Evolutionary conservation across 2,888 invertebrate genomes (phyloP), one percentile per base, ranked within the genome.

Genomic region (Diaperis boleti): DNA sequence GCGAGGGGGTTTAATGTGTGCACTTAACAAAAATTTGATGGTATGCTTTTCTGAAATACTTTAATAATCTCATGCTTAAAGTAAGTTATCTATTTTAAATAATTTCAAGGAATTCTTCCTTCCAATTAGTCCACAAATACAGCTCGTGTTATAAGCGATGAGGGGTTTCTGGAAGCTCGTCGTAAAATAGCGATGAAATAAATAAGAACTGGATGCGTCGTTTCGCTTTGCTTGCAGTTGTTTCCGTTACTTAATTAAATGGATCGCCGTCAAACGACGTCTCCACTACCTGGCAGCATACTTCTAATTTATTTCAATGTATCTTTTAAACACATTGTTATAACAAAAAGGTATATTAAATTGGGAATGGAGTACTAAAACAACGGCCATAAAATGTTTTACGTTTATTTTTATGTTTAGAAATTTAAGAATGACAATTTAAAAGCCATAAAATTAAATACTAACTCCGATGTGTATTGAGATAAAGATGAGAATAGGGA

Each of bases 351-450:
- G 67, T 66, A 64, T 68, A 71, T 69, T 66, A 66, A 69, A 70
- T 62, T 64, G 62, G 61, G 62, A 68, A 69, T 64, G 64, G 65
- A 60, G 61, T 65, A 68, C 65, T 72, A 68, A 69, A 72, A 70
- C 72, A 67, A 70, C 65, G 63, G 44, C 45, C 69, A 67, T 72
- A 72, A 73, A 72, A 71, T 65, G 65, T 69, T 72, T 73, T 72
- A 72, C 70, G 72, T 69, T 71, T 69, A 70, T 71, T 73, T 73
- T 73, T 73, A 72, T 72, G 72, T 62, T 66, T 65, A 62, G 65
- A 71, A 70, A 71, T 72, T 73, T 69, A 67, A 72, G 71, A 72
- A 72, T 72, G 69, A 73, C 72, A 71, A 71, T 73, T 72, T 72
- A 71, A 71, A 72, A 69, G 71, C 68, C 44, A 64, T 73, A 71